Evolutionary conservation across 2,888 invertebrate genomes (phyloP), one percentile per base, ranked within the genome.

Genomic region (Brachyptera putata): DNA sequence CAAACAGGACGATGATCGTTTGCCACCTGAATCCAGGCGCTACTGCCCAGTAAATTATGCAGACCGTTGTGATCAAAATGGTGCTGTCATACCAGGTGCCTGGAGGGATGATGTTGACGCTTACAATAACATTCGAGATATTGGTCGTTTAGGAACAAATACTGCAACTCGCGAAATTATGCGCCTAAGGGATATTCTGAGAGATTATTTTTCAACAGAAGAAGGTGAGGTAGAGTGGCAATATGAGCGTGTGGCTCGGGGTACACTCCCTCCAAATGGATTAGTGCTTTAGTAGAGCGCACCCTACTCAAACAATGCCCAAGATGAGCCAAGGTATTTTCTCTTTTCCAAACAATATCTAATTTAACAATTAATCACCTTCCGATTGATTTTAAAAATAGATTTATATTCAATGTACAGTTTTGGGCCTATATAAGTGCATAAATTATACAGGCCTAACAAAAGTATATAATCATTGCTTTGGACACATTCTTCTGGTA

Each of bases 161-260:
- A 11, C 16, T 30, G 16, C 55, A 2, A 14, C 39, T n/a, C 22
- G 61, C 9, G 37, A 21, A 22, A 53, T 14, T 14, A 26, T 43
- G 21, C 14, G 50, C 9, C 26, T 58, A 4, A 37, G 58, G 9
- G 25, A 59, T 34, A 46, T 22, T 16, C 11, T 61, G 13, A 55
- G 53, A 13, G 46, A 26, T 21, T 61, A 61, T 26, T 30, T 61
- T 4, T 22, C 22, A 22, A 57, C 61, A 4, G n/a, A 13, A 22
- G 58, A 50, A 25, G 61, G 58, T 14, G 58, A 59, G 14, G 58
- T 61, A 21, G 34, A 24, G 18, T 61, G 58, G 61, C 61, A 61
- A 26, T 34, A 61, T 36, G 30, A 21, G 25, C 21, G 50, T 49
- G 61, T 61, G 13, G 48, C 22, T 16, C 37, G 58, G 24, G 61